Percentiles rank a stretch among this genome's conserved stretches.
phyloP scores from a whole-genome alignment of 2,113 vertebrate species.

The Micromys minutus region DNA sequence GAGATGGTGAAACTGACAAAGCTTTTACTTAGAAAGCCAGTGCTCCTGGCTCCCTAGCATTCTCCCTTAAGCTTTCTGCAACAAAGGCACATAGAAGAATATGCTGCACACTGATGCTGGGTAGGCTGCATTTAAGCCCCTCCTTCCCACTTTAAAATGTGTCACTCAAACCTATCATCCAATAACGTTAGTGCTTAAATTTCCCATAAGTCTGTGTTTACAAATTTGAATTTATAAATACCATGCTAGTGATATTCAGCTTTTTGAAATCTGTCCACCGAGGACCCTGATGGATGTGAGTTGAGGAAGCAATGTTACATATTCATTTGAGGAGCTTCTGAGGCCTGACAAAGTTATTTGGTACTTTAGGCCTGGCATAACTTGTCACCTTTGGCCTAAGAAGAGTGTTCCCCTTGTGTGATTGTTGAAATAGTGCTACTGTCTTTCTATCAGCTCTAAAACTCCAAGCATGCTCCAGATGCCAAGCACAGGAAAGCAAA shows the following conservation, averaged over 20 bases:
- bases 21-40: slow-evolving; percentile 42
- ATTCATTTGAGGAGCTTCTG: neutral
- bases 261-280: neutral
- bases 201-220: slow-evolving; percentile 6
- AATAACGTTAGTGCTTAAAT: neutral
- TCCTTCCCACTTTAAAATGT: neutral
- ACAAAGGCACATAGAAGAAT: neutral
- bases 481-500: neutral
- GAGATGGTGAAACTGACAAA: neutral
- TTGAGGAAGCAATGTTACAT: neutral
- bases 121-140: neutral
- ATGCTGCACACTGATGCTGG: neutral
- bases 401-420: neutral
- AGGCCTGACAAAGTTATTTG: neutral
- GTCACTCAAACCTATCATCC: neutral
- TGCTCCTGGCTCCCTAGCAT: neutral
- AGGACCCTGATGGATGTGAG: neutral
- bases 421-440: neutral
- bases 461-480: neutral
- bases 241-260: neutral
- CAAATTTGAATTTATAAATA: slow-evolving; percentile 33
- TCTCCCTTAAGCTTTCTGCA: neutral
- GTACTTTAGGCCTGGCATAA: neutral
- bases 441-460: neutral
- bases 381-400: neutral